These are phyloP conservation scores for Nettapus auritus DNA, from an alignment of 2,113 vertebrate species.

Conservation along the genomic window DNA sequence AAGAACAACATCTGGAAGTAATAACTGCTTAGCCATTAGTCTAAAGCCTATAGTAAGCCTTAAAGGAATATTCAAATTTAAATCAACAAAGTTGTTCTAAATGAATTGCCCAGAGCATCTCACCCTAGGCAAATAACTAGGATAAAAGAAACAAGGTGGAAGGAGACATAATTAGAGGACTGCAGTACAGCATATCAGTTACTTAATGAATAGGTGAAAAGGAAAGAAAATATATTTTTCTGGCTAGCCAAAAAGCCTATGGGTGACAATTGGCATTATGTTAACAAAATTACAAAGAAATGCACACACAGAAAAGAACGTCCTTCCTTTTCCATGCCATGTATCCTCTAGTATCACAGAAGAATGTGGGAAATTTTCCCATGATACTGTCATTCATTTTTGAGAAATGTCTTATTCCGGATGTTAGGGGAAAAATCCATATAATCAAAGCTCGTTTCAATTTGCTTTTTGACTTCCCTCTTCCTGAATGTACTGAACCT, in stretches of 20 bases:
- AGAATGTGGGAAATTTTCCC: background rate
- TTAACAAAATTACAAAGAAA: background rate
- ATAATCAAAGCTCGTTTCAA: background rate
- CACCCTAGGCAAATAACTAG: background rate
- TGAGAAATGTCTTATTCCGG: background rate
- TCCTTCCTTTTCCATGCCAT: background rate
- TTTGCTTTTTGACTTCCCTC: background rate
- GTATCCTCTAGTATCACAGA: background rate
- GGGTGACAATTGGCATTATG: background rate
- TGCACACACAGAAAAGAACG: background rate
- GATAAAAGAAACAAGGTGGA: background rate
- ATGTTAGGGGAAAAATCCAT: background rate
- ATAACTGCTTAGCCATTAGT: background rate
- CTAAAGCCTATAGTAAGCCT: background rate
- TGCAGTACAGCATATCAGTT: background rate
- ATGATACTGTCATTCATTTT: background rate
- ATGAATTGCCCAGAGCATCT: background rate
- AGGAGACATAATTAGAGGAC: background rate
- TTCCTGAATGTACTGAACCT: background rate
- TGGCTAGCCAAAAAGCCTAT: background rate
- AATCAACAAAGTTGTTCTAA: background rate
- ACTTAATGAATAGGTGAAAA: background rate
- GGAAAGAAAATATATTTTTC: background rate
- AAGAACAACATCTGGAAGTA: conserved; percentile 24
- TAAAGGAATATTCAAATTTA: background rate